Evolutionary conservation across 2,797 vertebrate species (phyloP).

Genomic region (Remorina albescens): DNA sequence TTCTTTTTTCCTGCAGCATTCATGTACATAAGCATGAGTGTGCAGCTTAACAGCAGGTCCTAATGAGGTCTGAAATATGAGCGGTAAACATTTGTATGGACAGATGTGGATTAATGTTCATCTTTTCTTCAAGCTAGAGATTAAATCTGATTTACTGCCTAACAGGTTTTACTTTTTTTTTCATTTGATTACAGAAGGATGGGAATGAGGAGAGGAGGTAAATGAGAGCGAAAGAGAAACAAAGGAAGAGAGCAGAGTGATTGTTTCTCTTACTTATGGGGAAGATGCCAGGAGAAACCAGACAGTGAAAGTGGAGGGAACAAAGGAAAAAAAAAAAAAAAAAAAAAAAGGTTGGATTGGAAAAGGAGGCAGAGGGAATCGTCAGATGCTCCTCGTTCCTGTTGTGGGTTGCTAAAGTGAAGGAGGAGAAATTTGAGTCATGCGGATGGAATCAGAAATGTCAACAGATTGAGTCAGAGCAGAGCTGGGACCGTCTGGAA

Average conservation of each 20-base stretch:
- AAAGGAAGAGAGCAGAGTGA: constrained; percentile 53
- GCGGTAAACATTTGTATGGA: constrained; percentile 85
- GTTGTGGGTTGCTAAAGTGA: constrained; percentile 72
- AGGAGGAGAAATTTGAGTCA: constrained; percentile 77
- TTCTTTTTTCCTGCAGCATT: constrained; percentile 25
- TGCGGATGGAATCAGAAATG: constrained; percentile 76
- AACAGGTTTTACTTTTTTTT: constrained; percentile 80
- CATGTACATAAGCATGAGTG: constrained; percentile 45
- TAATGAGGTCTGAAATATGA: constrained; percentile 82
- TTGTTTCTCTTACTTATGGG: constrained; percentile 64
- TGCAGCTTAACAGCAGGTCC: constrained; percentile 61
- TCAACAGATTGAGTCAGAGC: constrained; percentile 83
- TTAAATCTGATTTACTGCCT: constrained; percentile 85
- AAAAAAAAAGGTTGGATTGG: constrained; percentile 57
- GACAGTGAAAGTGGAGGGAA: constrained; percentile 73
- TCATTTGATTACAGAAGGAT: constrained; percentile 77
- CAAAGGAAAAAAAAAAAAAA: constrained; percentile 57
- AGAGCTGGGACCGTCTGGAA: constrained; percentile 79
- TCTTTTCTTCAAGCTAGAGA: constrained; percentile 86
- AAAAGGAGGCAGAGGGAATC: constrained; percentile 69
- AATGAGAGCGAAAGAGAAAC: constrained; percentile 58
- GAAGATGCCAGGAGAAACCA: constrained; percentile 70
- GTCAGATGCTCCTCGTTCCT: constrained; percentile 77
- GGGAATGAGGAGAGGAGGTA: constrained; percentile 51
- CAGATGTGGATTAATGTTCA: constrained; percentile 89